Evolutionary conservation across 1,140 invertebrate species (phyloP), one percentile per base, ranked within the genome.

Genomic region (Drosophila mauritiana): DNA sequence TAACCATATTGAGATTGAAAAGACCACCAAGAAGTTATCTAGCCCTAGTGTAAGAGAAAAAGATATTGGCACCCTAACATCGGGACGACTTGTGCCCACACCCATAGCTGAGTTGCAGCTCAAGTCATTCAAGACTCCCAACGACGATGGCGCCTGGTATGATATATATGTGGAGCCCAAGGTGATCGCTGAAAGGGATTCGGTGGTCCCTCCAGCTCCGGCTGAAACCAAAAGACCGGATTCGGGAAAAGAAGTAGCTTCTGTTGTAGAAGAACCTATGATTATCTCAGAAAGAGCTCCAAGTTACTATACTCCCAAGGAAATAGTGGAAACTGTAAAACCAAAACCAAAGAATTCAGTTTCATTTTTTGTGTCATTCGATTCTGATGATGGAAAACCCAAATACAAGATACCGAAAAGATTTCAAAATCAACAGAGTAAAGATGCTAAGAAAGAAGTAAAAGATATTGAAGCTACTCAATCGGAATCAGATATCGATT

Each of bases 51-150:
- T 37, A 42, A 82, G 65, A 74, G 75, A 88, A 27, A 86, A 83
- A 69, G 64, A 68, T 31, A 61, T 54, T 53, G 62, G 61, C 53
- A 69, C 45, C 36, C 43, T 42, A 31, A 49, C 55, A 58, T 86
- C 82, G 36, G 65, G 67, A 7, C 72, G 83, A 40, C 78, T 88
- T 11, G 37, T 64, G 11, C 59, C 73, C 34, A 67, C 48, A 43
- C 83, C 83, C n/a, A 76, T 88, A 59, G 83, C 83, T 25, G 83
- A 88, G 37, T 43, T 88, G 22, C 83, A 88, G 58, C 76, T 88
- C 7, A 88, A 88, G 52, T 88, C 83, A 12, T 88, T 81, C 46
- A 83, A 77, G 54, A 40, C 22, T 20, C 43, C 70, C 8, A 39
- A 69, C 51, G 74, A 72, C 42, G 40, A 67, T 15, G 88, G 78